Evolutionary conservation across 2,888 invertebrate species (phyloP), one percentile per base, ranked within the genome.

Genomic region (Artemia sinica): DNA sequence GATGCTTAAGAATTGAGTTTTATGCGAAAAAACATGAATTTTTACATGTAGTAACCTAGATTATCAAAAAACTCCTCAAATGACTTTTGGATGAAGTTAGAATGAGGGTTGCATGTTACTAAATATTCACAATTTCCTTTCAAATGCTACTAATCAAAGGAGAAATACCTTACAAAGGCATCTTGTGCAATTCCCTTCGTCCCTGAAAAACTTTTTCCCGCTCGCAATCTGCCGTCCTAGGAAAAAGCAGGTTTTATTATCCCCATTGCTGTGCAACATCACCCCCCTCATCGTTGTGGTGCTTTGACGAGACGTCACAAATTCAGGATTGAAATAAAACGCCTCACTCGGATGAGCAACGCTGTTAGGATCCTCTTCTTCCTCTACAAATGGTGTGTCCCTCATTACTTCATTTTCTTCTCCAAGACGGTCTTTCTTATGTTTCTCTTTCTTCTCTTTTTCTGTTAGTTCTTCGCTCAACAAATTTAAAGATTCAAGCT

Each of bases 81-180:
- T 41, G 41, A 0, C 18, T 41, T 41, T 41, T 41, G 6, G 6
- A 41, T 41, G 3, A 41, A 41, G 41, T 41, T 5, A 41, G 41
- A 41, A 41, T 41, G 41, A 41, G 41, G 4, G 41, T 41, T 41
- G 6, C 6, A 41, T 41, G 41, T 6, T 41, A 41, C 41, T 41
- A 41, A 41, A 41, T 41, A 41, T 41, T 41, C 41, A 41, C 6
- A 6, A 5, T 41, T 41, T 5, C 3, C 41, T 41, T 41, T 41
- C 41, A 41, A 41, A 41, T 5, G 41, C 41, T 41, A 6, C 41
- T 41, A 41, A 41, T 41, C 3, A 41, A 41, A 41, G 41, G 6
- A n/a, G 41, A 41, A 68, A 66, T 68, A 69, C 71, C 69, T 71
- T 69, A 50, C 71, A 71, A 3, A 68, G n/a, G 65, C 71, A 71